Conservation (phyloP, 2,797 vertebrate species). For the Potorous gilbertii region DNA sequence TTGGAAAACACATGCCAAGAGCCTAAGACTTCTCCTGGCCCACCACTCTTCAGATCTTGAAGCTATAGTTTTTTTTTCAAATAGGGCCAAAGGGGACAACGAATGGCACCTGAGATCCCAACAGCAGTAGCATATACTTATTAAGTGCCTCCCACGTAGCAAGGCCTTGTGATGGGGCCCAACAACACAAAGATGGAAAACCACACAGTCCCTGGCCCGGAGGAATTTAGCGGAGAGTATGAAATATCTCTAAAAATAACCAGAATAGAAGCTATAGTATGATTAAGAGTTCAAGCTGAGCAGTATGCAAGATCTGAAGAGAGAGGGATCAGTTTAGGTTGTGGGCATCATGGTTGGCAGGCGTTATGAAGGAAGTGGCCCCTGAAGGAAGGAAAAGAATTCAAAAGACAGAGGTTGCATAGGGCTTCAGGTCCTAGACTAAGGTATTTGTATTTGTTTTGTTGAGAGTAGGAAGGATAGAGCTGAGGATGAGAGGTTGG, state of each 20-base stretch:
- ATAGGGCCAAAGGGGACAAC: background rate
- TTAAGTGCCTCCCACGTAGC: background rate
- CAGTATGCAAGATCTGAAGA: background rate
- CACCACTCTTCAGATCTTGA: background rate
- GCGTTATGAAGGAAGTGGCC: background rate
- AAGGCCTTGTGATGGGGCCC: background rate
- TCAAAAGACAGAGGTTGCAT: background rate
- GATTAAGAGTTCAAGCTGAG: background rate
- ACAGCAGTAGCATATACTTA: background rate
- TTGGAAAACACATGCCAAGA: background rate
- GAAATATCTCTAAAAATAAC: background rate
- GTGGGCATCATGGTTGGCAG: background rate
- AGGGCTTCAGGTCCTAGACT: background rate
- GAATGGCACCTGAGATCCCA: background rate
- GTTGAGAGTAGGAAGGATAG: background rate
- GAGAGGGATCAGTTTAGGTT: background rate
- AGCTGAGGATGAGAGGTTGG: background rate
- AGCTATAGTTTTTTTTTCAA: background rate
- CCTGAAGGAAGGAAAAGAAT: background rate
- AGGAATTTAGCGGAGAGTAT: background rate
- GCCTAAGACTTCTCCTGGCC: background rate
- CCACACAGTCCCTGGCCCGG: too few relatives aligned
- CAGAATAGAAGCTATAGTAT: background rate
- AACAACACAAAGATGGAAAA: background rate
- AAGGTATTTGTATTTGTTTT: background rate